A percentile compares a stretch with the other conserved stretches of the same genome.
Evolutionary conservation across 2,888 invertebrate genomes (phyloP).

Genomic region (Andrena dorsata): DNA sequence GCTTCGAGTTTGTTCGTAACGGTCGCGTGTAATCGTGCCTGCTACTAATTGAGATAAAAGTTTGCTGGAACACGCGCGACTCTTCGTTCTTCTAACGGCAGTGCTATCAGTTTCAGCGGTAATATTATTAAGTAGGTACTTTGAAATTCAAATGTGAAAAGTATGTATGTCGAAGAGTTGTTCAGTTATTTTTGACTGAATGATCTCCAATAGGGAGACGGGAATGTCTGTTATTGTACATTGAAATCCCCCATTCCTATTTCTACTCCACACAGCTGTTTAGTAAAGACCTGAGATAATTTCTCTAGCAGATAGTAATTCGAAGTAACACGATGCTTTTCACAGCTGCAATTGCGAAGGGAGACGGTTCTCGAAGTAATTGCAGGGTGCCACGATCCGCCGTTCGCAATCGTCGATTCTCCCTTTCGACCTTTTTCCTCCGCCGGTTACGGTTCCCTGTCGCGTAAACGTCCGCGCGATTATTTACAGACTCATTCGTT

Average conservation of each 20-base stretch:
- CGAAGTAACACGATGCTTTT: not conserved
- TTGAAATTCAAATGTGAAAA: too few relatives aligned
- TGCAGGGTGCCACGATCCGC: conserved; percentile 16
- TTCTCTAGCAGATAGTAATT: conserved; percentile 3
- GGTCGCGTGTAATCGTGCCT: not conserved
- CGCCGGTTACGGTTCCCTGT: not conserved
- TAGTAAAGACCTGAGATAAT: not conserved
- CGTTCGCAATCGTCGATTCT: conserved; percentile 17
- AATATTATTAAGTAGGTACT: too few relatives aligned
- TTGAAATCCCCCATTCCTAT: not conserved
- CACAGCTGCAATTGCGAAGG: not conserved
- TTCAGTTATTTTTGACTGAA: too few relatives aligned
- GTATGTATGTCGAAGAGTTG: too few relatives aligned
- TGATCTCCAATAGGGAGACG: too few relatives aligned
- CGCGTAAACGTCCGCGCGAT: conserved; percentile 38
- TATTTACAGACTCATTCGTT: conserved; percentile 45
- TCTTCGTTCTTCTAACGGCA: too few relatives aligned
- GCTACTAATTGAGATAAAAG: not conserved
- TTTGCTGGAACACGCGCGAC: not conserved
- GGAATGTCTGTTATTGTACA: too few relatives aligned
- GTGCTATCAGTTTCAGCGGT: too few relatives aligned
- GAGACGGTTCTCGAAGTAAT: conserved; percentile 26
- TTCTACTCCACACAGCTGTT: not conserved
- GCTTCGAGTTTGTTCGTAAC: conserved; percentile 7
- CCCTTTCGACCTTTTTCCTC: not conserved